These are phyloP conservation scores for Carettochelys insculpta DNA, from an alignment of 2,113 vertebrate species.

Conservation along the genomic window DNA sequence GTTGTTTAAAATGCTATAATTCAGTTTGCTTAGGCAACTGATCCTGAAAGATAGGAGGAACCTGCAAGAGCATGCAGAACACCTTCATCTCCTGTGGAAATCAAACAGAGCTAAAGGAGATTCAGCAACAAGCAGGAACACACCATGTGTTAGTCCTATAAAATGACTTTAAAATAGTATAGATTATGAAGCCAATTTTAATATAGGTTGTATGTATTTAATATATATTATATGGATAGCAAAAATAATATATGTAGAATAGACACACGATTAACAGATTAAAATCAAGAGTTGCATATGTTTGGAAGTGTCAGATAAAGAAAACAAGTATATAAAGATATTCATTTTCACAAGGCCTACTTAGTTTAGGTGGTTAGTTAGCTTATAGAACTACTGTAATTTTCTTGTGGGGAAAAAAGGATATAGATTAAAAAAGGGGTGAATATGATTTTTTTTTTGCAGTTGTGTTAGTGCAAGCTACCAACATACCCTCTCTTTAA, in stretches of 20 bases:
- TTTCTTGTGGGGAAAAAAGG: slow-evolving; percentile 9
- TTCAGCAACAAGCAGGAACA: neutral
- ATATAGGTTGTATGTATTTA: neutral
- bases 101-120: neutral
- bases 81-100: neutral
- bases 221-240: neutral
- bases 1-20: neutral
- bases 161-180: neutral
- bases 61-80: neutral
- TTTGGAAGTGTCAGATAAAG: slow-evolving; percentile 28
- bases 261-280: neutral
- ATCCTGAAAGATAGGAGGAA: neutral
- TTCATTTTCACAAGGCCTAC: neutral
- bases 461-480: slow-evolving; percentile 72
- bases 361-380: slow-evolving; percentile 57
- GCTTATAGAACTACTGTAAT: slow-evolving; percentile 32
- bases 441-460: slow-evolving; percentile 40
- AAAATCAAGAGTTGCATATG: slow-evolving; percentile 37
- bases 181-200: neutral
- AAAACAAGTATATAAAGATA: neutral
- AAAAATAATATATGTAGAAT: neutral
- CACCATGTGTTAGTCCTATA: neutral
- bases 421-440: slow-evolving; percentile 1
- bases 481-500: slow-evolving; percentile 69
- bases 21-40: neutral